phyloP scores from a whole-genome alignment of 2,888 invertebrate genomes.

The Nasonovia ribisnigri region DNA sequence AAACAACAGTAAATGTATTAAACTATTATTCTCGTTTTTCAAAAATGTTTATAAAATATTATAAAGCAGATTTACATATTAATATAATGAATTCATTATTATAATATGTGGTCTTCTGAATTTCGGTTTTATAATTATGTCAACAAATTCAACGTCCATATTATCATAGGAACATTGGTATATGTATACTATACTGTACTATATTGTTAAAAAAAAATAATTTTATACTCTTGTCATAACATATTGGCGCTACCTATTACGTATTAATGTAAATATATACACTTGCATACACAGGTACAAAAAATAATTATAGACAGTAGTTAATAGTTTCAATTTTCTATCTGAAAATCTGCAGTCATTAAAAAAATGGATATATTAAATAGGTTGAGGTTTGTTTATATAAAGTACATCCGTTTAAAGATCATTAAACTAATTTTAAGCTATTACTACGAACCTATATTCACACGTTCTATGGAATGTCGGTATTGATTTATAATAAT shows the following conservation, averaged over 20 bases:
- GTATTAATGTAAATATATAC: too few species aligned
- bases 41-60: not conserved
- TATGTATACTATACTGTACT: too few species aligned
- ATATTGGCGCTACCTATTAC: not conserved
- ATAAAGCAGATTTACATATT: not conserved
- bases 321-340: not conserved
- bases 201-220: not conserved
- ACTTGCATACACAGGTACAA: too few species aligned
- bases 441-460: not conserved
- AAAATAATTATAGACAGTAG: too few species aligned
- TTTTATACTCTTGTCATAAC: not conserved
- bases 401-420: not conserved
- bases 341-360: not conserved
- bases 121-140: not conserved
- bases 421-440: not conserved
- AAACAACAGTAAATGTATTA: not conserved
- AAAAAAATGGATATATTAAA: not conserved
- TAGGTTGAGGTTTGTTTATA: not conserved
- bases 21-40: not conserved
- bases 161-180: not conserved
- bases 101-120: not conserved
- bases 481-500: not conserved
- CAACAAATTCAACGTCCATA: not conserved
- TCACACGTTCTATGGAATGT: not conserved
- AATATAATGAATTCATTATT: not conserved